Evolutionary conservation across 2,113 vertebrate species (phyloP), one percentile per base, ranked within the genome.

Genomic region (Turdus rufiventris): DNA sequence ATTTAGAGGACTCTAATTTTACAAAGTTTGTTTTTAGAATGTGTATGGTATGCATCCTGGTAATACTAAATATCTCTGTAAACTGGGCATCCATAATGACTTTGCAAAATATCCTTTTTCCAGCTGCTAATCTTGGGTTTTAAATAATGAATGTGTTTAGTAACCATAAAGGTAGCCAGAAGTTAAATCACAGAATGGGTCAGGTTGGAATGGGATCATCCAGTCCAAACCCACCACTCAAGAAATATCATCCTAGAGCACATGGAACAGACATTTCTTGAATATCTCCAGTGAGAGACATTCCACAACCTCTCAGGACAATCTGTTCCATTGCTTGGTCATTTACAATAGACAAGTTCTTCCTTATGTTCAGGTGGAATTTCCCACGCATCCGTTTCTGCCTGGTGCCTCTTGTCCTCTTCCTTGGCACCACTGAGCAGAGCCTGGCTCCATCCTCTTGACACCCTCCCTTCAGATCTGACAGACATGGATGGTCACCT

Each of bases 351-450:
- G 26, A 33, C 3, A 80, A 20, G 5, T 21, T 60, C 23, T 51
- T 74, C 60, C 24, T 45, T 12, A 2, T 36, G 1, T 18, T 86
- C 33, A 51, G 14, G 9, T 53, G 38, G 26, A 86, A 43, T 21
- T 60, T 51, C 17, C 36, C 31, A 18, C 12, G 8, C 14, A 68
- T 45, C 33, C 18, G 9, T 60, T 68, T 60, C 38, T 60, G 33
- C 43, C 33, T 5, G 1, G 3, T 60, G 21, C 11, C 14, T 67
- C 45, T 36, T 43, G 26, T 51, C 6, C 45, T 9, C 5, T 71
- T 33, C 28, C 16, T 40, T 10, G 4, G 11, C 24, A 45, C 9
- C 19, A n/a, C 0, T 0, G 2, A 73, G 43, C 8, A 26, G 14
- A 73, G 15, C 18, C 18, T 73, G 74, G 19, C 1, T 57, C 7